Conservation (phyloP, 2,888 invertebrate species). For the Villa cingulata region DNA sequence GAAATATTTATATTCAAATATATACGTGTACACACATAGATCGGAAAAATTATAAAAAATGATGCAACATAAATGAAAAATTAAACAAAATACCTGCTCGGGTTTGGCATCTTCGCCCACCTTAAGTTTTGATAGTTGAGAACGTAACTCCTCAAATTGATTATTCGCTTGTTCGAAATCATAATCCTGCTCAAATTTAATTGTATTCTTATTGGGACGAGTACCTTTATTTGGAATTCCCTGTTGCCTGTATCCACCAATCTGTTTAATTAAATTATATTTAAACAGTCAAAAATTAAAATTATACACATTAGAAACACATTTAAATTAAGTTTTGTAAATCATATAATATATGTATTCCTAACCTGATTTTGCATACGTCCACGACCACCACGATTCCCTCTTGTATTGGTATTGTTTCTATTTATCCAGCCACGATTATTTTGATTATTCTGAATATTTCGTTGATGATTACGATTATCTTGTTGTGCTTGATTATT, state of each 20-base stretch:
- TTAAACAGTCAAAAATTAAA: background rate
- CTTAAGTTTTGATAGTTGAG: constrained; percentile 73
- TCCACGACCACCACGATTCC: constrained; percentile 32
- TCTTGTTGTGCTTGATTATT: constrained; percentile 25
- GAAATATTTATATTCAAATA: too few relatives aligned
- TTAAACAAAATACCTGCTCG: constrained; percentile 36
- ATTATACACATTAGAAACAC: too few relatives aligned
- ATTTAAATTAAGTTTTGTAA: too few relatives aligned
- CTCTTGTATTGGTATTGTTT: constrained; percentile 33
- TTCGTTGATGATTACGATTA: constrained; percentile 26
- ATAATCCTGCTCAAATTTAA: constrained; percentile 93
- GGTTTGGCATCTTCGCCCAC: constrained; percentile 45
- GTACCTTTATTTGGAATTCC: constrained; percentile 40
- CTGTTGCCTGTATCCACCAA: constrained; percentile 35
- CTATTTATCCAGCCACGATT: constrained; percentile 30
- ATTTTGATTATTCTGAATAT: constrained; percentile 29
- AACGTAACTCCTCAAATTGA: constrained; percentile 84
- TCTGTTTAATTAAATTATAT: too few relatives aligned
- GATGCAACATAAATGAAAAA: constrained; percentile 7
- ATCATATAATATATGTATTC: background rate
- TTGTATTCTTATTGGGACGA: constrained; percentile 46
- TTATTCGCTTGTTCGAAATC: constrained; percentile 98
- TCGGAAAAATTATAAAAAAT: background rate
- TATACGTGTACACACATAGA: too few relatives aligned
- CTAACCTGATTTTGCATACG: constrained; percentile 31